phyloP scores from a whole-genome alignment of 2,888 invertebrate species.

The Meteorus cinctellus region DNA sequence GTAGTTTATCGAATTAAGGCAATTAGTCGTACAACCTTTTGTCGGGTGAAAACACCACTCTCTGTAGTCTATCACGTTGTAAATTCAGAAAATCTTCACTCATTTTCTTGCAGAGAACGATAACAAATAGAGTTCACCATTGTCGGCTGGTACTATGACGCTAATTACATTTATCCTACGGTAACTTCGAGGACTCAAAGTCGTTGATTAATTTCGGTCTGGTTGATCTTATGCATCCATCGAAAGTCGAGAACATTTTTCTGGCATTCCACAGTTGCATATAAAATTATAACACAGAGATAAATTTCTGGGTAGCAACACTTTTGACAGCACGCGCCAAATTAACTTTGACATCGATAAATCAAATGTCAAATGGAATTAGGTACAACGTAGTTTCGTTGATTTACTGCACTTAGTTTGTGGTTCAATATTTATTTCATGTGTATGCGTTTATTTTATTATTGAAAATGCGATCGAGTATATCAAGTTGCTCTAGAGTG shows the following conservation, averaged over 20 bases:
- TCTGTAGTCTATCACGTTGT: constrained; percentile 62
- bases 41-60: constrained; percentile 54
- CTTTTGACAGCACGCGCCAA: constrained; percentile 19
- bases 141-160: background rate
- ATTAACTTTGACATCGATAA: constrained; percentile 20
- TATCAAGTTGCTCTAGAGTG: constrained; percentile 25
- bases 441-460: background rate
- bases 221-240: no score
- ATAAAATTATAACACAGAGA: no score
- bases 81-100: constrained; percentile 67
- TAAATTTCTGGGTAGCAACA: no score
- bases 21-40: constrained; percentile 68
- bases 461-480: background rate
- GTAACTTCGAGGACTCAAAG: constrained; percentile 45
- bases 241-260: no score
- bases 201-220: constrained; percentile 14
- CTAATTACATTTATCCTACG: constrained; percentile 35
- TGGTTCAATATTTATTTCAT: background rate
- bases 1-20: constrained; percentile 69
- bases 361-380: background rate
- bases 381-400: no score
- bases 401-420: background rate
- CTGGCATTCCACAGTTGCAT: no score
- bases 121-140: constrained; percentile 9
- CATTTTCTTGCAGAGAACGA: constrained; percentile 46